phyloP scores from a whole-genome alignment of 2,888 invertebrate species.

The Sycophila texana region DNA sequence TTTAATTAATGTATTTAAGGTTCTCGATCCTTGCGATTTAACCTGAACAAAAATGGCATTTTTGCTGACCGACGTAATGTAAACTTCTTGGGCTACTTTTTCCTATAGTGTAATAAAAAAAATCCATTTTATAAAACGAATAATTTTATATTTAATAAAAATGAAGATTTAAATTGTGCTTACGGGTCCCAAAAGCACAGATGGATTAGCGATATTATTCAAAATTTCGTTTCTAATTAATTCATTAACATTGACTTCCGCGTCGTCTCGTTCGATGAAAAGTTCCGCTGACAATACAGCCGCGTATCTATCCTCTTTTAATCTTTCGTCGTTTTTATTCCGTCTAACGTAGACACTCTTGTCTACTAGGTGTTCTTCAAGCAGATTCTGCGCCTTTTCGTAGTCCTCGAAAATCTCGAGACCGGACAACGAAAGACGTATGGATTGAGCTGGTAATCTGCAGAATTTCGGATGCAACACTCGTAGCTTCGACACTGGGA shows the following conservation, averaged over 20 bases:
- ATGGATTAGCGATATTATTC: slow-evolving; percentile 33
- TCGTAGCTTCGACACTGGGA: slow-evolving; percentile 78
- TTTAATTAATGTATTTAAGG: slow-evolving; percentile 16
- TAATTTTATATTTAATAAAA: not conserved
- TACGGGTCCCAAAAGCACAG: slow-evolving; percentile 13
- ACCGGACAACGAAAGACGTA: slow-evolving; percentile 83
- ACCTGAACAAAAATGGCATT: slow-evolving; percentile 42
- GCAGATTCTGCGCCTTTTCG: slow-evolving; percentile 69
- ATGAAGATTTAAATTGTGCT: slow-evolving; percentile 9
- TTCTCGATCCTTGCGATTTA: slow-evolving; percentile 22
- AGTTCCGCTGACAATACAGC: slow-evolving; percentile 14
- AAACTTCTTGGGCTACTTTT: slow-evolving; percentile 40
- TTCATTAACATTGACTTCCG: slow-evolving; percentile 25
- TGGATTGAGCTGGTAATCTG: slow-evolving; percentile 83
- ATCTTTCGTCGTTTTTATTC: not conserved
- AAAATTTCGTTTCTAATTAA: slow-evolving; percentile 11
- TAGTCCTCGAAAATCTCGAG: slow-evolving; percentile 81
- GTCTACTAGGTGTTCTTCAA: slow-evolving; percentile 74
- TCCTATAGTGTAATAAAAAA: slow-evolving; percentile 35
- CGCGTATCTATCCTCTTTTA: not conserved
- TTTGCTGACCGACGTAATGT: slow-evolving; percentile 39
- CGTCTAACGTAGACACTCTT: slow-evolving; percentile 36
- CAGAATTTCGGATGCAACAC: slow-evolving; percentile 82
- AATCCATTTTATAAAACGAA: no score
- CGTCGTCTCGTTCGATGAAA: slow-evolving; percentile 10